These are phyloP conservation scores for Helogale parvula DNA, from an alignment of 2,113 vertebrate species.

Conservation along the genomic window DNA sequence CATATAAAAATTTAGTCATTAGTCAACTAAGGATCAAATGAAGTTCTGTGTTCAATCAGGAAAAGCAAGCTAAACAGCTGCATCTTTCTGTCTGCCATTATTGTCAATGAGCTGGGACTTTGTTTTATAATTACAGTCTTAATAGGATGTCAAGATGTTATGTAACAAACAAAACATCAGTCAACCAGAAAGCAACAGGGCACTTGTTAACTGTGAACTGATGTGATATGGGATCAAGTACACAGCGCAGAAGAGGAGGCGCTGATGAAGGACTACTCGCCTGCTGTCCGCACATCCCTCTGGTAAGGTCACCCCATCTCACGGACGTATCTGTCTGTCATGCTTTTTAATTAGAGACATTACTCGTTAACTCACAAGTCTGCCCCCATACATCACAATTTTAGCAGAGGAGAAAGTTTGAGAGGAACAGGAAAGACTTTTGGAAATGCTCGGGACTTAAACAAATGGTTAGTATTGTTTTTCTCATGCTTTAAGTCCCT, in stretches of 20 bases:
- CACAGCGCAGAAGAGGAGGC: neutral
- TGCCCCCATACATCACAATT: neutral
- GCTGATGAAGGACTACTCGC: fast-evolving
- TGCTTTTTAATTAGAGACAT: slow-evolving; percentile 17
- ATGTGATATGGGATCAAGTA: neutral
- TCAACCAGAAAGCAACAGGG: neutral
- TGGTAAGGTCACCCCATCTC: neutral
- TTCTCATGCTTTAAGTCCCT: neutral
- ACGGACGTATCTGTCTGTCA: neutral
- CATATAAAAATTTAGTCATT: slow-evolving; percentile 8
- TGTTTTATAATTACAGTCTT: slow-evolving; percentile 63
- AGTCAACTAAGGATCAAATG: neutral
- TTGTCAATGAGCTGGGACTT: slow-evolving; percentile 12
- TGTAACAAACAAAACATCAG: slow-evolving; percentile 20
- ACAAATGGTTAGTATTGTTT: neutral
- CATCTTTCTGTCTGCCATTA: neutral
- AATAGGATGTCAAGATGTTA: slow-evolving; percentile 24
- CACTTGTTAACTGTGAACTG: neutral
- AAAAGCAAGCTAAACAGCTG: neutral
- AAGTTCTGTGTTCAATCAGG: neutral
- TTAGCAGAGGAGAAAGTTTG: slow-evolving; percentile 2
- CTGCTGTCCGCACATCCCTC: neutral
- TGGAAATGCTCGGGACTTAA: neutral
- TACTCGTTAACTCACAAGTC: slow-evolving; percentile 3
- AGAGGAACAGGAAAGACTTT: neutral